Conservation (phyloP, 2,888 invertebrate genomes). For the Anodontia alba region DNA sequence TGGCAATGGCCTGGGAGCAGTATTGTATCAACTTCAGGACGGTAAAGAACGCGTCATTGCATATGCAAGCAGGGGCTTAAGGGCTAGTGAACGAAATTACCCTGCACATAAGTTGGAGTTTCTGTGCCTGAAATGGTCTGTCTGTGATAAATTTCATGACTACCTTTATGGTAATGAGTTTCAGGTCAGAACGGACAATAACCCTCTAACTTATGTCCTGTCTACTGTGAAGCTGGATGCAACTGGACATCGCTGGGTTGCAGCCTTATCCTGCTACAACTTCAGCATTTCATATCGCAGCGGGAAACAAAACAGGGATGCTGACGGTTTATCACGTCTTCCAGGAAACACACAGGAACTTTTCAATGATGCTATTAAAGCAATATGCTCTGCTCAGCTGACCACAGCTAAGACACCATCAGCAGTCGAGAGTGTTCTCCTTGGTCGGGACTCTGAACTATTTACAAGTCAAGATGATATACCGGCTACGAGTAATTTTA, state of each 20-base stretch:
- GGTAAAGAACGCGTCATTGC: constrained; percentile 31
- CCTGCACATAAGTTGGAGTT: constrained; percentile 31
- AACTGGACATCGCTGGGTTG: constrained; percentile 29
- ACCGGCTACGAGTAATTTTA: neutral
- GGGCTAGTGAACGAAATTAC: constrained; percentile 33
- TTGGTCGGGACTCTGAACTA: neutral
- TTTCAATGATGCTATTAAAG: neutral
- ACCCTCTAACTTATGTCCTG: constrained; percentile 44
- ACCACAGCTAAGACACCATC: neutral
- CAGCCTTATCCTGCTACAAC: constrained; percentile 37
- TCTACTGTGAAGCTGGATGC: constrained; percentile 34
- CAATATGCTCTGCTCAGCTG: constrained; percentile 10
- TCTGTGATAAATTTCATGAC: too few relatives aligned
- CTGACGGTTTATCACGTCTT: constrained; percentile 52
- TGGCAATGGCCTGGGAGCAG: constrained; percentile 4
- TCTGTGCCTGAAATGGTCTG: too few relatives aligned
- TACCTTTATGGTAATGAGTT: too few relatives aligned
- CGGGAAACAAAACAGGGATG: constrained; percentile 28
- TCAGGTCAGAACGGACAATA: constrained; percentile 17
- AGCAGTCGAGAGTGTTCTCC: neutral
- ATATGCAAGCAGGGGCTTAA: constrained; percentile 44
- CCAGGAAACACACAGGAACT: too few relatives aligned
- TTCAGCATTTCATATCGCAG: constrained; percentile 30
- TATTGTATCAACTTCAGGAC: constrained; percentile 42
- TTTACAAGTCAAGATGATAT: too few relatives aligned